Evolutionary conservation across 2,888 invertebrate genomes (phyloP), one percentile per base, ranked within the genome.

Genomic region (Stenurella melanura): DNA sequence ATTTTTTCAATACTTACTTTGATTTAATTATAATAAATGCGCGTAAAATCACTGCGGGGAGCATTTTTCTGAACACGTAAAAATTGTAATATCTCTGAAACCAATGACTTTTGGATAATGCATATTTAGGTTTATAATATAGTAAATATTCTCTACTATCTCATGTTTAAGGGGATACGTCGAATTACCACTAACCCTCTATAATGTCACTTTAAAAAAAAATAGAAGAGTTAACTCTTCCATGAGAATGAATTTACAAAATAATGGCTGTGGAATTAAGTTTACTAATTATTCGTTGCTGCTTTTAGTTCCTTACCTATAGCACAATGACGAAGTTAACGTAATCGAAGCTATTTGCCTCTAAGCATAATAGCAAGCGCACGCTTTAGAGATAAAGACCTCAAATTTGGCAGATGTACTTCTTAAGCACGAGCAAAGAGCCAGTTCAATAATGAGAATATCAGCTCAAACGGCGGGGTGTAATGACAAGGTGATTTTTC

Each of bases 291-390:
- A 17, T 50, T n/a, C n/a, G 0, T 15, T 50, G n/a, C 15, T 50
- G 50, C 50, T 50, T 50, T 6, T n/a, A 50, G n/a, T 50, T 50
- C 50, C 50, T n/a, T n/a, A 17, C 50, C 50, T 50, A 42, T 42
- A 17, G 50, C 50, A n/a, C 1, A n/a, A 50, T 50, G n/a, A 4
- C n/a, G 50, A 17, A 50, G n/a, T n/a, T n/a, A n/a, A 50, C n/a
- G n/a, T 50, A 50, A 50, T 50, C 50, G 50, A 50, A 50, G 50
- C 50, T 50, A 50, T 50, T 50, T 50, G 50, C 50, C n/a, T n/a
- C 7, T 50, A 50, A 50, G 50, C 50, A 17, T 50, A n/a, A 50
- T 50, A 50, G 15, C 50, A n/a, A 50, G 50, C 50, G 50, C 50
- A n/a, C 50, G n/a, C 50, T 50, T 50, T 26, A n/a, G 50, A n/a